Percentiles rank a stretch among this genome's conserved stretches.
Conservation (phyloP, 2,113 vertebrate genomes). For the Struthio camelus region DNA sequence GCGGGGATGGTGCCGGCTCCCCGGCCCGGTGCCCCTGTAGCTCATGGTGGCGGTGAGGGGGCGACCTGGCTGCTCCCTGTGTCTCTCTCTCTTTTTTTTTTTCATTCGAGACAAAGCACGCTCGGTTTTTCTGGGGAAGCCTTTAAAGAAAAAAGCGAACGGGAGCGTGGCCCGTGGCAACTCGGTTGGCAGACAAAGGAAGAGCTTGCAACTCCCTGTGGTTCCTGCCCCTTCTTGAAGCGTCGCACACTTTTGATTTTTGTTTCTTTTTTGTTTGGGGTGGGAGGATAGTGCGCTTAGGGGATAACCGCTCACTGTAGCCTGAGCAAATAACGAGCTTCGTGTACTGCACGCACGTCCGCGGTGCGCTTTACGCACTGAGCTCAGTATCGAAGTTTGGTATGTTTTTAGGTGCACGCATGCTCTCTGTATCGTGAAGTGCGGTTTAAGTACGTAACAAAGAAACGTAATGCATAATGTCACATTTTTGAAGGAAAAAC, state of each 20-base stretch:
- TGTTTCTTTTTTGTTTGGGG: no score
- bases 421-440: neutral
- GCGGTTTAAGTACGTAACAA: fast-evolving
- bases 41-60: neutral
- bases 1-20: neutral
- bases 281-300: no score
- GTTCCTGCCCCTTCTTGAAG: neutral
- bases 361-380: neutral
- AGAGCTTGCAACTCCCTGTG: neutral
- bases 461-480: fast-evolving
- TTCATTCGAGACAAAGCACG: fast-evolving
- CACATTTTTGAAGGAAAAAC: neutral
- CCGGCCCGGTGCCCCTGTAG: neutral
- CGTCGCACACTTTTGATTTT: neutral
- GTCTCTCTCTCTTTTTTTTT: no score
- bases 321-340: neutral
- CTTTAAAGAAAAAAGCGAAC: no score
- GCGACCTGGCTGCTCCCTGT: neutral
- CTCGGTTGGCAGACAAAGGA: conserved; percentile 53
- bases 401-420: fast-evolving
- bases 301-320: fast-evolving
- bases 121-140: fast-evolving
- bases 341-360: neutral
- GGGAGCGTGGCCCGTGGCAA: neutral
- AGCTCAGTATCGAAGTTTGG: no score